Evolutionary conservation across 1,140 invertebrate genomes (phyloP), one percentile per base, ranked within the genome.

Genomic region (Calliopsis andreniformis): DNA sequence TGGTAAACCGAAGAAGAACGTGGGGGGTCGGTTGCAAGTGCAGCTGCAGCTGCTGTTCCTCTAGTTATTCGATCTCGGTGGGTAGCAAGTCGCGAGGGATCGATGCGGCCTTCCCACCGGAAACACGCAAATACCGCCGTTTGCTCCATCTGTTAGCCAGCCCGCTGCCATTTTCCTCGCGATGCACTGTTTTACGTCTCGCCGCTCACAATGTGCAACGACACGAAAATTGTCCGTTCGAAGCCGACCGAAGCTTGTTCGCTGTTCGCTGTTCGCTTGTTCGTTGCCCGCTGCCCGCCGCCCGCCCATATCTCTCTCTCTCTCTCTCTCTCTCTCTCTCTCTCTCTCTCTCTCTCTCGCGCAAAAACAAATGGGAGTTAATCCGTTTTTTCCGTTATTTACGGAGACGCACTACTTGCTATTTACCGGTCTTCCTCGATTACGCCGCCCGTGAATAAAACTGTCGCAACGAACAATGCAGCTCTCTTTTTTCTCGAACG

Each of bases 181-280:
- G 30, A 28, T 16, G 8, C 20, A 14, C 35, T 59, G 30, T 59
- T 69, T 42, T 47, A 14, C 61, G 43, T 42, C 63, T 55, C n/a
- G 42, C 35, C 72, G 66, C 49, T 76, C 68, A n/a, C 55, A 14
- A 61, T 55, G 47, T 61, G 20, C 63, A 39, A 2, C 77, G 42
- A 39, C 8, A 49, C 18, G 43, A 53, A 23, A 71, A 69, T 35
- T 32, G 30, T 62, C 63, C 30, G 53, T 14, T 49, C 18, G 39
- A 23, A 51, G 10, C 45, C 18, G 10, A 14, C 18, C 45, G 1
- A 18, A 8, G 12, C 45, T 23, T 18, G n/a, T n/a, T n/a, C n/a
- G n/a, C n/a, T n/a, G n/a, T n/a, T n/a, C n/a, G n/a, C n/a, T n/a
- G n/a, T n/a, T n/a, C n/a, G n/a, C n/a, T n/a, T n/a, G n/a, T n/a